These are phyloP conservation scores for Marmota flaviventris DNA, from an alignment of 2,113 vertebrate genomes.

Conservation along the genomic window DNA sequence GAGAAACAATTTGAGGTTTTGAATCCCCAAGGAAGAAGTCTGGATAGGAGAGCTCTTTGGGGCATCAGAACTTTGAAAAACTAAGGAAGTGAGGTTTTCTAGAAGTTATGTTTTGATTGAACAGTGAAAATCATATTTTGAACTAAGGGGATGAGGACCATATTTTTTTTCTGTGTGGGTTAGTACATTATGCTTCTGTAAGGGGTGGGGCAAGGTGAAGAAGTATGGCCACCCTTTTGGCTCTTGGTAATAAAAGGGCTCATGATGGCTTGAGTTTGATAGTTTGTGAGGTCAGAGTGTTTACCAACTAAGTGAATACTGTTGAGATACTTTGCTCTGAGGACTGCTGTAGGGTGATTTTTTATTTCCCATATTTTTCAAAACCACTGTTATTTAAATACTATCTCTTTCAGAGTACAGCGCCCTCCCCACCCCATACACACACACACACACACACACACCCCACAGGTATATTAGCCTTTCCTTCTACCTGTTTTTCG, in stretches of 20 bases:
- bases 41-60: not conserved
- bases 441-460: no score
- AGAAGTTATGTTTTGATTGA: conserved; percentile 51
- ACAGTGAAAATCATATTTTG: conserved; percentile 29
- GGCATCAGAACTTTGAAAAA: not conserved
- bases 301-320: not conserved
- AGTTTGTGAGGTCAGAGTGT: not conserved
- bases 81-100: conserved; percentile 42
- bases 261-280: not conserved
- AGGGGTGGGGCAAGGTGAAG: not conserved
- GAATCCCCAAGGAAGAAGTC: not conserved
- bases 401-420: not conserved
- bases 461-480: not conserved
- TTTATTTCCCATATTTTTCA: not conserved
- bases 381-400: not conserved
- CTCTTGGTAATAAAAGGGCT: not conserved
- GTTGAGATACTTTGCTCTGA: not conserved
- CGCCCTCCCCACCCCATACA: not conserved
- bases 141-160: not conserved
- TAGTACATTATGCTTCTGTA: not conserved
- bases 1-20: conserved; percentile 50
- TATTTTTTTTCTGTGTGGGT: not conserved
- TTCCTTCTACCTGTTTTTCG: not conserved
- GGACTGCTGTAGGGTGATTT: not conserved
- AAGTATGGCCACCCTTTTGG: not conserved